phyloP scores from a whole-genome alignment of 2,113 vertebrate species.

The Myxocyprinus asiaticus region DNA sequence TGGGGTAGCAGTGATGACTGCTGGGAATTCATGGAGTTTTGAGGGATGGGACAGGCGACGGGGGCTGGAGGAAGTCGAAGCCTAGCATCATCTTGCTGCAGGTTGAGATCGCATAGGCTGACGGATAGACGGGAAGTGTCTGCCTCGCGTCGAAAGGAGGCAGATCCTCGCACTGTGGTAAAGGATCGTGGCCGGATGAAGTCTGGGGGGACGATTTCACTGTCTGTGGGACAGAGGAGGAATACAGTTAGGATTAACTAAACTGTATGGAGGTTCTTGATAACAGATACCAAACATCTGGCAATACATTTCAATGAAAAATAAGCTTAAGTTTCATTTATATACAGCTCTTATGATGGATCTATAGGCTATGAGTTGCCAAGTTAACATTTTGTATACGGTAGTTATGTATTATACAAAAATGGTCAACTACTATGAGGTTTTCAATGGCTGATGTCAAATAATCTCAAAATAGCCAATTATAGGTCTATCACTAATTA shows the following conservation, averaged over 20 bases:
- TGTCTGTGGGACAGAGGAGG: conserved; percentile 75
- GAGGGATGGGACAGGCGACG: conserved; percentile 88
- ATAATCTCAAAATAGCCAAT: no score
- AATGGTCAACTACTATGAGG: no score
- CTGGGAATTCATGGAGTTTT: conserved; percentile 97
- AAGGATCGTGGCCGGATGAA: conserved; percentile 93
- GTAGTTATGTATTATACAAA: no score
- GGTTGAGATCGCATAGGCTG: conserved; percentile 95
- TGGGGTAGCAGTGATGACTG: conserved; percentile 89
- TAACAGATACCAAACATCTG: no score
- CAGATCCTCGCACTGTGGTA: conserved; percentile 88
- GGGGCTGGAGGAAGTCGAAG: conserved; percentile 77
- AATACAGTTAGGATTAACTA: background rate
- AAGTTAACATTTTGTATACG: no score
- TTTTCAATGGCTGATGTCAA: no score
- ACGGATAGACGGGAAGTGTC: conserved; percentile 92
- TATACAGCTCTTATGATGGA: no score
- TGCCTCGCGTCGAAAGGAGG: conserved; percentile 86
- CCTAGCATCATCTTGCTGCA: conserved; percentile 80
- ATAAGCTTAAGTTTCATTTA: no score
- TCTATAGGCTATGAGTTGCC: no score
- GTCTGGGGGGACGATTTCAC: conserved; percentile 90
- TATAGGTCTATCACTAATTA: no score
- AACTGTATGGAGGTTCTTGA: no score
- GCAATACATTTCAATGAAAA: no score